Percentiles rank a stretch among this genome's conserved stretches.
Conservation (phyloP, 1,140 invertebrate species). For the Trypoxylus dichotomus region DNA sequence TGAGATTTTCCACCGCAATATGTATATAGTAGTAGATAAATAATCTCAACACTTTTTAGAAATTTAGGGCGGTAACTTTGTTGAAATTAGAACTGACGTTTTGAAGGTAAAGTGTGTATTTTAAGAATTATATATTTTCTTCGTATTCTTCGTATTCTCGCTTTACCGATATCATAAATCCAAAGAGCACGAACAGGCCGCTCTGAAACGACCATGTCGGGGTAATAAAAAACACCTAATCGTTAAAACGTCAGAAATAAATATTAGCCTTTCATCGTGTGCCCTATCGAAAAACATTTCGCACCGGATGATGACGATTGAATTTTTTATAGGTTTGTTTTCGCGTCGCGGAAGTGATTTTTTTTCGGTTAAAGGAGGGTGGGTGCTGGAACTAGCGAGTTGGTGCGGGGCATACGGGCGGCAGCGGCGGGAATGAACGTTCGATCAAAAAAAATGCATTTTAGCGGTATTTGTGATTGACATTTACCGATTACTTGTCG, state of each 20-base stretch:
- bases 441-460: slow-evolving; percentile 31
- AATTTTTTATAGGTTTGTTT: slow-evolving; percentile 6
- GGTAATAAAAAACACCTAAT: background rate
- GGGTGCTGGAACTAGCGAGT: background rate
- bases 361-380: background rate
- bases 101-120: too few relatives aligned
- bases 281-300: background rate
- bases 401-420: background rate
- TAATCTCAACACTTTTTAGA: too few relatives aligned
- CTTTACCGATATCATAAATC: background rate
- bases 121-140: too few relatives aligned
- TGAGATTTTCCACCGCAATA: too few relatives aligned
- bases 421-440: background rate
- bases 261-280: slow-evolving; percentile 2
- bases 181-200: background rate
- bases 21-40: too few relatives aligned
- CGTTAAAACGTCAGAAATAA: background rate
- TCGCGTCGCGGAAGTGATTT: background rate
- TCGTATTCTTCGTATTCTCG: too few relatives aligned
- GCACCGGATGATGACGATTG: background rate
- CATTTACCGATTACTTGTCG: slow-evolving; percentile 38
- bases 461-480: slow-evolving; percentile 36
- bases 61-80: too few relatives aligned
- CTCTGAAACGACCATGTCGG: background rate
- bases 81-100: too few relatives aligned